phyloP scores from a whole-genome alignment of 2,888 invertebrate species.

The Lasioglossum zephyrum region DNA sequence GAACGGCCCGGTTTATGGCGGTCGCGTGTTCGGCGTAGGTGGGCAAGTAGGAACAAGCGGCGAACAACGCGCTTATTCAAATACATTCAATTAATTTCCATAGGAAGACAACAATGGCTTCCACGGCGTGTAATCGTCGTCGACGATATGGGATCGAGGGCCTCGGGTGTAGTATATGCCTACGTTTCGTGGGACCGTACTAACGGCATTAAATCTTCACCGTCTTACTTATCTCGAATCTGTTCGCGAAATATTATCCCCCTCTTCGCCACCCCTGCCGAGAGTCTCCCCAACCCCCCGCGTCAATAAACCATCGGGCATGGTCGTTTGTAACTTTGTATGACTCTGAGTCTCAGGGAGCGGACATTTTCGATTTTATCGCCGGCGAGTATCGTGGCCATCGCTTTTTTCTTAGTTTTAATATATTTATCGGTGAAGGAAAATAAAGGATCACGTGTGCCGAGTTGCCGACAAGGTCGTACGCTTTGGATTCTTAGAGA shows the following conservation, averaged over 20 bases:
- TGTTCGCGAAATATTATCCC: conserved; percentile 57
- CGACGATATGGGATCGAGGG: conserved; percentile 53
- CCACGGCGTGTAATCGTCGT: conserved; percentile 71
- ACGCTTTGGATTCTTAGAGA: background rate
- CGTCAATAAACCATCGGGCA: conserved; percentile 45
- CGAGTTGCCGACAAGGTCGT: conserved; percentile 1
- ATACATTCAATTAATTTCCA: conserved; percentile 84
- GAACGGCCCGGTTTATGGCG: conserved; percentile 66
- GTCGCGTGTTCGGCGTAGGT: conserved; percentile 79
- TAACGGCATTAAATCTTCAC: conserved; percentile 67
- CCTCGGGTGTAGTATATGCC: conserved; percentile 30
- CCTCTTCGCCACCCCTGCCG: background rate
- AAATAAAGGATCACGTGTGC: background rate
- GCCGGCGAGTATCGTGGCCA: conserved; percentile 1
- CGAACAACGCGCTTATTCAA: conserved; percentile 82
- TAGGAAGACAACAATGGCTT: conserved; percentile 82
- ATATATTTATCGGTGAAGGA: background rate
- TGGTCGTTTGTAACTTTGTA: conserved; percentile 43
- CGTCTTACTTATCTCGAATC: conserved; percentile 57
- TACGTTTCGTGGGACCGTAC: conserved; percentile 63
- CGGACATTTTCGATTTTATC: conserved; percentile 40
- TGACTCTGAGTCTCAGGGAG: conserved; percentile 9
- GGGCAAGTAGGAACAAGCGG: conserved; percentile 79
- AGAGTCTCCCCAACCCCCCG: background rate
- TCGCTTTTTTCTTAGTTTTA: background rate